Evolutionary conservation across 2,797 vertebrate genomes (phyloP).

Genomic region (Parotocinclus haroldoi): DNA sequence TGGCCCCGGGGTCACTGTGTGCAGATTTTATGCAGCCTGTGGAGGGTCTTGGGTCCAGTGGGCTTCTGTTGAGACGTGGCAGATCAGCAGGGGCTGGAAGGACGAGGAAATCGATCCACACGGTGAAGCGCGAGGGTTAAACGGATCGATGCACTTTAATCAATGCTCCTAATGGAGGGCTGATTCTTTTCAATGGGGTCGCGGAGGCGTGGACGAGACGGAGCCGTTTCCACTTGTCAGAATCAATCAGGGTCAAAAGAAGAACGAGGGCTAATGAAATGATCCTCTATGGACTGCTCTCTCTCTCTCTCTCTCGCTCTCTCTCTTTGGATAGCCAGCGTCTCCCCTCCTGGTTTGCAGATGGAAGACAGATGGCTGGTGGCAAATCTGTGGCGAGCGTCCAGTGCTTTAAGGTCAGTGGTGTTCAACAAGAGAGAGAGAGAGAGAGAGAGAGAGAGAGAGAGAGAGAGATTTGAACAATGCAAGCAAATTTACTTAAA

Average conservation of each 20-base stretch:
- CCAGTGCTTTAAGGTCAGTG: constrained; percentile 61
- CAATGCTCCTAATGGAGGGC: constrained; percentile 67
- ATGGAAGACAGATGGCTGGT: constrained; percentile 64
- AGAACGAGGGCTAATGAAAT: constrained; percentile 56
- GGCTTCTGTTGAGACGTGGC: background rate
- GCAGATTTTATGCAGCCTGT: background rate
- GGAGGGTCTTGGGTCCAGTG: background rate
- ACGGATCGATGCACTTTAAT: constrained; percentile 66
- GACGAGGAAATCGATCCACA: constrained; percentile 68
- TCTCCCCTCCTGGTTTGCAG: constrained; percentile 50
- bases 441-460: too few species aligned
- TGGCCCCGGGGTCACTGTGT: too few species aligned
- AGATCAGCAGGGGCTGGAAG: constrained; percentile 49
- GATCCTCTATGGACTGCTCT: background rate
- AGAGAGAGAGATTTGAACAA: too few species aligned
- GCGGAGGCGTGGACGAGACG: constrained; percentile 4
- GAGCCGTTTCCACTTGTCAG: constrained; percentile 50
- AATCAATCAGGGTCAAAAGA: constrained; percentile 62
- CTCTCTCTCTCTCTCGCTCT: constrained; percentile 34
- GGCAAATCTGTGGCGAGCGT: constrained; percentile 51
- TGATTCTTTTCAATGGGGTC: constrained; percentile 55
- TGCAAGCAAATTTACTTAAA: too few species aligned
- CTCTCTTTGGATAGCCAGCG: background rate
- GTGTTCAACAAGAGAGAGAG: too few species aligned
- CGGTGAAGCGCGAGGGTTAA: constrained; percentile 56